Evolutionary conservation across 2,888 invertebrate species (phyloP), one percentile per base, ranked within the genome.

Genomic region (Orchestes rusci): DNA sequence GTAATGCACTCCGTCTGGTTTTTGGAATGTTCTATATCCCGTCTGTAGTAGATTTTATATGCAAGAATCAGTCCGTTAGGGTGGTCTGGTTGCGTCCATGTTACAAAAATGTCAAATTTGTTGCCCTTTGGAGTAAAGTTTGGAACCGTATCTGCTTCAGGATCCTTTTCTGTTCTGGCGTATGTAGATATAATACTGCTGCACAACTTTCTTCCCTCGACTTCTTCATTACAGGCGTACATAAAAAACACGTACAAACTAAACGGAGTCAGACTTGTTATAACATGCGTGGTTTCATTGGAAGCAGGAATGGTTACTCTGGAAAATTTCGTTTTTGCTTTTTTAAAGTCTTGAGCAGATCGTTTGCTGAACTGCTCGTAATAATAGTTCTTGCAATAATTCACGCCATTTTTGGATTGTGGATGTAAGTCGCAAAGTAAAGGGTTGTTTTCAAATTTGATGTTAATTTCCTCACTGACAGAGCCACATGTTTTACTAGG

Each of bases 11-110:
- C 63, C 2, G 57, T 59, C 3, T 54, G 54, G 13, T 64, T 64
- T 33, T 64, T 65, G 2, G 66, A 61, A 42, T 67, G 63, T 32
- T 62, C 63, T 12, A 63, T 55, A 36, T 68, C 65, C 42, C 65
- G 65, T 47, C 68, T 70, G 56, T 77, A 75, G 51, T 77, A 72
- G 8, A 82, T 61, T 16, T 72, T 70, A 59, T 82, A 86, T 1
- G 76, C 72, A 4, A 83, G 67, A 4, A 82, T 74, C 2, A 77
- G 58, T 0, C 80, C 79, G 59, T 86, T 87, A 0, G 83, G 80
- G 16, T 70, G 51, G n/a, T 56, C 53, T 1, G 84, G 84, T 48
- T 75, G 69, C 1, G 66, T 62, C 83, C 85, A 85, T 3, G 53
- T 54, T 1, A 76, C 44, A 12, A 53, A 44, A 4, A 60, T 59